Base-by-base conservation (phyloP, 2,797 vertebrate species). In the Hoplostethus atlanticus region DNA sequence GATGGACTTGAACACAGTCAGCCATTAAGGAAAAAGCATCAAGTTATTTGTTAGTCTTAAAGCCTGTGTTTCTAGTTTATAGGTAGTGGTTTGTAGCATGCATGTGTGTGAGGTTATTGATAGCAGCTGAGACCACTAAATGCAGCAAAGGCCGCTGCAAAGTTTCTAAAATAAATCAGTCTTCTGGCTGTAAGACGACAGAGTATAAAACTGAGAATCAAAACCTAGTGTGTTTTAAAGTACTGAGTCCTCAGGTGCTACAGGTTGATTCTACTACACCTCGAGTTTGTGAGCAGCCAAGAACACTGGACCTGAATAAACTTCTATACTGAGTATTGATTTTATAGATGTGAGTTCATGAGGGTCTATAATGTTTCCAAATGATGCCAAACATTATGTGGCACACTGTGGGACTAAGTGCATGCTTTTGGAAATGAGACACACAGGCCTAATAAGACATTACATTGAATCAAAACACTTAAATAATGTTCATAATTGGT, bases 191-290 rank as follows among this genome's bases (percentile, higher is more conserved):
- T 2, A 16, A 34, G 5, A 76, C 53, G 17, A 36, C 34, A 0
- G 34, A 36, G 34, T 36, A 36, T 8, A 6, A 36, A 36, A 12
- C 11, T 4, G 11, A 65, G 10, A 52, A 48, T 52, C 12, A 3
- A 67, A 74, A 59, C 34, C 40, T 10, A 40, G 47, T 25, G 46
- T 53, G 48, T 68, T 38, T 34, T 48, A 25, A 65, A 42, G 57
- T 57, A 21, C 57, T 85, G 10, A 42, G 11, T 13, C 42, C 42
- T 44, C 3, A 44, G 42, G 12, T 10, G 42, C 84, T 16, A 89
- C 86, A 87, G 77, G 87, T 88, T 81, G 71, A 40, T 16, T 52
- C 53, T 70, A 15, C 31, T 44, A 13, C 42, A 13, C 42, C 11
- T 44, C 0, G 11, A 44, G 42, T 13, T 44, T 13, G 42, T 13